Base-by-base conservation (phyloP, 1,140 invertebrate genomes). In the Drosophila persimilis region DNA sequence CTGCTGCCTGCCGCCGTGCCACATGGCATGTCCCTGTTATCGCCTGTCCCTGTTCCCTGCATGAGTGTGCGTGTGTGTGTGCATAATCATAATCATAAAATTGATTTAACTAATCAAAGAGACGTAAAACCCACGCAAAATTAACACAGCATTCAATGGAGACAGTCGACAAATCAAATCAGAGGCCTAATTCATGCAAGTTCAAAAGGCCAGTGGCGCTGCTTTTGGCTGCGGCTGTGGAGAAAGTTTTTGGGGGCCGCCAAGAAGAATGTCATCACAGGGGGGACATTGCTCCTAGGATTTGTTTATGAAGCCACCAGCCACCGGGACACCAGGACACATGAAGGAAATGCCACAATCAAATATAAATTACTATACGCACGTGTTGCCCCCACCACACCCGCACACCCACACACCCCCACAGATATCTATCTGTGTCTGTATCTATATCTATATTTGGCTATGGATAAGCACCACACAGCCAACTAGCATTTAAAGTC, bases 91-190 rank as follows among this genome's bases (percentile, higher is more conserved):
- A 78, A 86, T 88, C 83, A 81, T 70, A 56, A 86, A 86, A 88
- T 86, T 88, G 69, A 88, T 77, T 86, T 75, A 88, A 86, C 83
- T 88, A 88, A 86, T 86, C 83, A 86, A 81, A 86, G 48, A 54
- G 57, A 17, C 53, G 67, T 77, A 86, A 78, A 67, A 39, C 35
- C 35, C 52, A 74, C 53, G 57, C 39, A 62, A 65, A 86, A 85
- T 83, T 78, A 88, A 76, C 78, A 83, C 83, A 76, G 58, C 70
- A 83, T 86, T 88, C 83, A 88, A 69, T 72, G 75, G 29, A 47
- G 24, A 29, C 47, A 11, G 52, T 59, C 52, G 58, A 24, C 76
- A 86, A 88, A 88, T 86, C 81, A 86, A 86, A 88, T 86, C 81
- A 86, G 81, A 55, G 73, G 73, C 57, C 80, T 86, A 77, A 86